Evolutionary conservation across 1,140 invertebrate species (phyloP).

Genomic region (Drosophila sechellia): DNA sequence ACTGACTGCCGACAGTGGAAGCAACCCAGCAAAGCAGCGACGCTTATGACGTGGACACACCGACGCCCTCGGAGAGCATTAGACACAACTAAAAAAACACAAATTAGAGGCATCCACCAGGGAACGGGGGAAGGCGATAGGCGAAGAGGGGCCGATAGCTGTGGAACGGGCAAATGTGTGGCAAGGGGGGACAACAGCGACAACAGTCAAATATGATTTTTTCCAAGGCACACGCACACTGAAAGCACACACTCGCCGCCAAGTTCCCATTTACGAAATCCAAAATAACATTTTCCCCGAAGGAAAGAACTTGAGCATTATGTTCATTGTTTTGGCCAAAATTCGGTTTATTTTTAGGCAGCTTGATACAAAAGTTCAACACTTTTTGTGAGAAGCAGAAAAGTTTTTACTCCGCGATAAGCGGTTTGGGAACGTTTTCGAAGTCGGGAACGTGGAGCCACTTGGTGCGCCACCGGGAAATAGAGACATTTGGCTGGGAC

Average conservation of each 20-base stretch:
- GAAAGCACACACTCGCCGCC: slow-evolving; percentile 21
- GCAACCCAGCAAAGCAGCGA: slow-evolving; percentile 15
- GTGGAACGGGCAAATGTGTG: neutral
- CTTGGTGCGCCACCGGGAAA: neutral
- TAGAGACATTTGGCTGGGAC: slow-evolving; percentile 27
- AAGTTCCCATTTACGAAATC: slow-evolving; percentile 9
- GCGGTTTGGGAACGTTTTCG: neutral
- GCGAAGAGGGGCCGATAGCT: neutral
- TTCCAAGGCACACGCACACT: slow-evolving; percentile 56
- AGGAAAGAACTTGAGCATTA: neutral
- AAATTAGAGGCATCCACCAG: slow-evolving; percentile 62
- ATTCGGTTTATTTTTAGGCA: neutral
- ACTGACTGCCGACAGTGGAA: slow-evolving; percentile 12
- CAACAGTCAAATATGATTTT: slow-evolving; percentile 74
- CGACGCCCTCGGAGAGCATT: slow-evolving; percentile 77
- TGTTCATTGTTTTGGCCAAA: neutral
- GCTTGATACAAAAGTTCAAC: too few species aligned
- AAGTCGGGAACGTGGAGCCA: slow-evolving; percentile 1
- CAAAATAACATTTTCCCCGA: neutral
- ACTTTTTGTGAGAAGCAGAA: too few species aligned
- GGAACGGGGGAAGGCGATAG: neutral
- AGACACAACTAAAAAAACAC: slow-evolving; percentile 68
- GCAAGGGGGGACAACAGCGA: slow-evolving; percentile 16
- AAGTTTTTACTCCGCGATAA: neutral
- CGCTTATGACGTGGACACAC: slow-evolving; percentile 47